Percentiles rank a stretch among this genome's conserved stretches.
phyloP scores from a whole-genome alignment of 2,113 vertebrate species.

The Merops nubicus region DNA sequence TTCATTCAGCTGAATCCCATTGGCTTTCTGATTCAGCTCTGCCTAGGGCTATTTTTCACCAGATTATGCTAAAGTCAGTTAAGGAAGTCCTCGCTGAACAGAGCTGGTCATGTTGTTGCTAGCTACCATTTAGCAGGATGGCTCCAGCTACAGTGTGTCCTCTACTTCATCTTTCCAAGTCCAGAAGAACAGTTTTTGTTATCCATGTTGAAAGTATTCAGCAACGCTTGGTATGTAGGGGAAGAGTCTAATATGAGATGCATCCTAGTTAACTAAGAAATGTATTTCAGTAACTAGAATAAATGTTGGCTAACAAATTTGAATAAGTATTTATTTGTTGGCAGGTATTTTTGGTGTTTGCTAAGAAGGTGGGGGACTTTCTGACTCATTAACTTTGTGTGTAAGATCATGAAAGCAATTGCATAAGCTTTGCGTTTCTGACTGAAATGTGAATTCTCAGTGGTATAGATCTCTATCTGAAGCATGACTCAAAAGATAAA shows the following conservation, averaged over 20 bases:
- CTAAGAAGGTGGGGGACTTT: slow-evolving; percentile 23
- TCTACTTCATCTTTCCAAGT: not conserved
- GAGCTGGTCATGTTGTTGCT: not conserved
- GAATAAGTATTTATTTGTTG: slow-evolving; percentile 23
- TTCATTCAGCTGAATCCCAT: not conserved
- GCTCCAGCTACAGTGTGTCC: not conserved
- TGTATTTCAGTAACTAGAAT: not conserved
- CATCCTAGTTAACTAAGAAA: not conserved
- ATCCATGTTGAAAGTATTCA: not conserved
- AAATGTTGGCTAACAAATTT: not conserved
- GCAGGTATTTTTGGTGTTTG: slow-evolving; percentile 13
- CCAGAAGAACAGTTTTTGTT: not conserved
- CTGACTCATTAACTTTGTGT: slow-evolving; percentile 13
- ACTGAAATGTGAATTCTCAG: not conserved
- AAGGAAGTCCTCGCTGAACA: not conserved
- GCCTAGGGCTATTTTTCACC: not conserved
- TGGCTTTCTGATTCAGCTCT: not conserved
- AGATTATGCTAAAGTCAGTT: not conserved
- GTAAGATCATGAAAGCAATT: not conserved
- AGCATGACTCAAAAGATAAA: not conserved
- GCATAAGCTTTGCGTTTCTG: not conserved
- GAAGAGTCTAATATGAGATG: not conserved
- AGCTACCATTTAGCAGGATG: not conserved
- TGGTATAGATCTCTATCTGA: not conserved
- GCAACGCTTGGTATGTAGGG: not conserved